Conservation (phyloP, 2,797 vertebrate genomes). For the Micropoecilia bifurca region DNA sequence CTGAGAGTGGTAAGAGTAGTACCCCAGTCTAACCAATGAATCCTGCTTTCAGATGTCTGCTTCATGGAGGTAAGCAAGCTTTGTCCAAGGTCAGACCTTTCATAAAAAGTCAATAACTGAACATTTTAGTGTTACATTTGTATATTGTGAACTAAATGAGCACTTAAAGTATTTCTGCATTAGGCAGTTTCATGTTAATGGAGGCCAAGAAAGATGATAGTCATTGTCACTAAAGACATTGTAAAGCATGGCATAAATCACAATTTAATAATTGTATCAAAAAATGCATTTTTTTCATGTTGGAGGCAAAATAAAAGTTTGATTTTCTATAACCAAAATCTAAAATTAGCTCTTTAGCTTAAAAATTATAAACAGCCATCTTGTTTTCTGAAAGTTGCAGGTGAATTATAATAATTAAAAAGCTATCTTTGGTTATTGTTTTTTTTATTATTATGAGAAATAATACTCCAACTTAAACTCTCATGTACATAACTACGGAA, state of each 20-base stretch:
- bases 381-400: constrained; percentile 1
- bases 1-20: not conserved
- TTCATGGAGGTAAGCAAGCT: not conserved
- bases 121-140: not conserved
- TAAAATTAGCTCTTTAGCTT: not conserved
- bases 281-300: not conserved
- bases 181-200: too few species aligned
- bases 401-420: not conserved
- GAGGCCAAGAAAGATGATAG: not conserved
- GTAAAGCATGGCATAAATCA: not conserved
- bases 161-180: not conserved
- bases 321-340: not conserved
- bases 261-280: not conserved
- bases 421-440: not conserved
- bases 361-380: not conserved
- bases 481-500: not conserved
- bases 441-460: not conserved
- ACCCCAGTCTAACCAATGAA: not conserved
- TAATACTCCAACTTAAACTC: not conserved
- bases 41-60: not conserved
- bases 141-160: not conserved
- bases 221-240: too few species aligned
- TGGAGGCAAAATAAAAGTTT: not conserved
- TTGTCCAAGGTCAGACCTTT: not conserved
- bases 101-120: not conserved